A percentile compares a stretch with the other conserved stretches of the same genome.
phyloP scores from a whole-genome alignment of 2,113 vertebrate genomes.

The Bufo gargarizans region DNA sequence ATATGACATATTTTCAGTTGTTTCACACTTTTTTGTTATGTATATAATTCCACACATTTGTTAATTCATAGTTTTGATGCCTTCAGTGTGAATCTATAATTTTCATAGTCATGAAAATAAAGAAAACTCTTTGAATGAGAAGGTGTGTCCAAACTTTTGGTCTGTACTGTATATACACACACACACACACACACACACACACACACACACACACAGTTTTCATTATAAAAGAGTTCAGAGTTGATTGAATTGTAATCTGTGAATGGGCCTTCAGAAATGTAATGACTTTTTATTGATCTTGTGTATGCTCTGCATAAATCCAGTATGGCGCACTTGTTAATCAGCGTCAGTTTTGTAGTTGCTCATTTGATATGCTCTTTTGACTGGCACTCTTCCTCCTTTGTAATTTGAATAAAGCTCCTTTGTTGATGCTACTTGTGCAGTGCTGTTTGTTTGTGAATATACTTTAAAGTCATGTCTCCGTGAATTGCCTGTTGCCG shows the following conservation, averaged over 20 bases:
- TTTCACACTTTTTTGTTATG: no score
- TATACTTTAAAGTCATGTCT: constrained; percentile 35
- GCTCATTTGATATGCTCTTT: not conserved
- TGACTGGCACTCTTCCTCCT: not conserved
- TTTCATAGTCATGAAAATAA: no score
- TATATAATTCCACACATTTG: no score
- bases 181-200: no score
- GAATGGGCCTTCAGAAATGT: not conserved
- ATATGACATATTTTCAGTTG: no score
- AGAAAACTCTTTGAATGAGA: no score
- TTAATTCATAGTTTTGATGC: no score
- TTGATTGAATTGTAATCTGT: not conserved
- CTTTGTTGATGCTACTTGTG: not conserved
- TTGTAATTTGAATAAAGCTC: constrained; percentile 15
- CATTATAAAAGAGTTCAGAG: no score
- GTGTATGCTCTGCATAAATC: not conserved
- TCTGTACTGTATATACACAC: no score
- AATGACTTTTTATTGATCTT: not conserved
- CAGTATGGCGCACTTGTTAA: not conserved
- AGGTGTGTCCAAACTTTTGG: no score
- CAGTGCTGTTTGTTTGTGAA: not conserved
- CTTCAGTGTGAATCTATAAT: no score
- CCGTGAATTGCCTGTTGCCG: not conserved
- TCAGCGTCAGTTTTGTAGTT: not conserved
- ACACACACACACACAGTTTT: no score